phyloP scores from a whole-genome alignment of 2,113 vertebrate genomes.

The Odobenus rosmarus region DNA sequence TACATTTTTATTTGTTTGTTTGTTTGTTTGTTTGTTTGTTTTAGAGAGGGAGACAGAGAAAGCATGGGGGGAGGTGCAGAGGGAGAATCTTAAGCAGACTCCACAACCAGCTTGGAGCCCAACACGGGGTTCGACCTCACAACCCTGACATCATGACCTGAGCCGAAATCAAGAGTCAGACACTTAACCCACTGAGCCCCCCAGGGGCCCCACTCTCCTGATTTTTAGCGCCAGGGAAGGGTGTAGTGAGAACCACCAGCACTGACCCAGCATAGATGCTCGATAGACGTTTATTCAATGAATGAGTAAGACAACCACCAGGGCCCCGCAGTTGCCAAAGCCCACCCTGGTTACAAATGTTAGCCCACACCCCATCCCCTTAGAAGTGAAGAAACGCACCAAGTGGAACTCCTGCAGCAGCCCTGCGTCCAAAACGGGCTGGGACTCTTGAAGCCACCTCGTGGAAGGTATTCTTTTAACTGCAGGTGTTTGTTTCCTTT shows the following conservation, averaged over 20 bases:
- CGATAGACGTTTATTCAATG: conserved; percentile 35
- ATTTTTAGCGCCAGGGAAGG: not conserved
- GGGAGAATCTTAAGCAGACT: not conserved
- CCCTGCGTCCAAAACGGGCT: accelerated
- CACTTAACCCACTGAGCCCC: not conserved
- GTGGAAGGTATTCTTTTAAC: not conserved
- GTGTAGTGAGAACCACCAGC: not conserved
- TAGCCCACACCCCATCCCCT: not conserved
- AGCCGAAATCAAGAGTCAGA: not conserved
- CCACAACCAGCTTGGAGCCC: not conserved
- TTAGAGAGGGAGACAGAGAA: not conserved
- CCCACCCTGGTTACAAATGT: not conserved
- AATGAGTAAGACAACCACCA: not conserved
- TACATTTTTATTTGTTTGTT: not conserved
- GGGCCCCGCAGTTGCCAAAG: not conserved
- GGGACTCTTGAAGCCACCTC: not conserved
- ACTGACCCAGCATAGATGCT: not conserved
- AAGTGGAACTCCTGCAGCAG: accelerated
- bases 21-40: not conserved
- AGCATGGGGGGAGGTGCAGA: not conserved
- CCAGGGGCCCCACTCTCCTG: not conserved
- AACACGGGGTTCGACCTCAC: not conserved
- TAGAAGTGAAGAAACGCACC: not conserved
- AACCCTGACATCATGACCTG: not conserved
- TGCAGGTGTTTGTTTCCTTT: conserved; percentile 68